Evolutionary conservation across 2,797 vertebrate genomes (phyloP).

Genomic region (Tympanoctomys barrerae): DNA sequence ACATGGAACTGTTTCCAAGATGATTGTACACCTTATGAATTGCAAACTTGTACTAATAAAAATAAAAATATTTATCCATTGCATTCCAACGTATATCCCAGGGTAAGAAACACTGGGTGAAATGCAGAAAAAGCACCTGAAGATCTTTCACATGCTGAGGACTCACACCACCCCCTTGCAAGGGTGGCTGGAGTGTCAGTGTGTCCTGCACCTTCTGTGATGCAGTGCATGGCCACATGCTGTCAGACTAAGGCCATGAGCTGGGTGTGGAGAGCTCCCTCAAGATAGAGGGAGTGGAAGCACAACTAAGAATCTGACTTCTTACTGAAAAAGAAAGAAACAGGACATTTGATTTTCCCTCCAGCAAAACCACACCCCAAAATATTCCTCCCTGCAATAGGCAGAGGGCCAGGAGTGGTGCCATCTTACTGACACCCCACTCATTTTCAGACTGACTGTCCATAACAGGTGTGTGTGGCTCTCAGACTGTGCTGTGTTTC

Average conservation of each 20-base stretch:
- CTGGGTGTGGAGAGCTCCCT: background rate
- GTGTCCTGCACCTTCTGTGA: background rate
- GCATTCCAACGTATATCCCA: background rate
- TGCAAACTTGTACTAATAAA: background rate
- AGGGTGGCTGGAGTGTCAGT: background rate
- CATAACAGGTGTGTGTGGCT: fast-evolving
- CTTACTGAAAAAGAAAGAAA: background rate
- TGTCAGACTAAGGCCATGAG: background rate
- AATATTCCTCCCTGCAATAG: background rate
- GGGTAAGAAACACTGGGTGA: background rate
- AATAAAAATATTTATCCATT: background rate
- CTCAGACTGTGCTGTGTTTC: background rate
- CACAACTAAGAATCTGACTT: background rate
- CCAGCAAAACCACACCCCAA: background rate
- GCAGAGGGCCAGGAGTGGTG: background rate
- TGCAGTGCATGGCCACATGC: no score
- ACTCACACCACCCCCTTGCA: background rate
- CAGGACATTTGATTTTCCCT: background rate
- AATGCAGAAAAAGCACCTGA: background rate
- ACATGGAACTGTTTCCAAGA: background rate
- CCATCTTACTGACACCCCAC: background rate
- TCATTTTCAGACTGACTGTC: background rate
- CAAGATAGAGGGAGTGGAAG: background rate
- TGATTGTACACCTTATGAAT: background rate
- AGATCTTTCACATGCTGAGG: background rate